phyloP scores from a whole-genome alignment of 2,797 vertebrate species.

The Hydrophis major region DNA sequence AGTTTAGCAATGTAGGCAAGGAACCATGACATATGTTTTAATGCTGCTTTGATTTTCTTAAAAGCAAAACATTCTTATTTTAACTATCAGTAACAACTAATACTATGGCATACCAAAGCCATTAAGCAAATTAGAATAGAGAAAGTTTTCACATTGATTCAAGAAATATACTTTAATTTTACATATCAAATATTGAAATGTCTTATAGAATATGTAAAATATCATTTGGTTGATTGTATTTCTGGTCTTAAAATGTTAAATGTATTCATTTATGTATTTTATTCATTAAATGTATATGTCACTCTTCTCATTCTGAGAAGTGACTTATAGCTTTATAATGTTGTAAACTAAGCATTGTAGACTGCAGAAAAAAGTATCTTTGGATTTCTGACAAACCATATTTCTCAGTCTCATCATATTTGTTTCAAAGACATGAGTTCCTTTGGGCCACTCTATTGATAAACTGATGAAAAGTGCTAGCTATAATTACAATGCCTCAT shows the following conservation, averaged over 20 bases:
- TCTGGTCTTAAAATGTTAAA: not conserved
- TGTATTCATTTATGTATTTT: not conserved
- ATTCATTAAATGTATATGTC: not conserved
- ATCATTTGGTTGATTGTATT: not conserved
- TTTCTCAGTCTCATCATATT: not conserved
- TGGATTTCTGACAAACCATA: not conserved
- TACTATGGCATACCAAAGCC: not conserved
- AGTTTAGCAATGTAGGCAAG: not conserved
- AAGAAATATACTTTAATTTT: not conserved
- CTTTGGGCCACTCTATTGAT: not conserved
- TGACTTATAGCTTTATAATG: not conserved
- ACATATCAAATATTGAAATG: not conserved
- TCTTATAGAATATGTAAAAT: not conserved
- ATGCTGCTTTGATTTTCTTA: not conserved
- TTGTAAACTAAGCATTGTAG: not conserved
- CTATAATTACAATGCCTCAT: slow-evolving; percentile 33
- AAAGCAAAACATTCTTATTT: not conserved
- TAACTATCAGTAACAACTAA: not conserved
- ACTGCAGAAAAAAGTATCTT: not conserved
- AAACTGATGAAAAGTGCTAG: not conserved
- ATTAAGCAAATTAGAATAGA: not conserved
- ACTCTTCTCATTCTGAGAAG: not conserved
- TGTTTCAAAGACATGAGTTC: slow-evolving; percentile 6
- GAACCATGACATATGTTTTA: not conserved
- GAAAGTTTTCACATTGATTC: not conserved